Evolutionary conservation across 2,888 invertebrate genomes (phyloP).

Genomic region (Helleia helle): DNA sequence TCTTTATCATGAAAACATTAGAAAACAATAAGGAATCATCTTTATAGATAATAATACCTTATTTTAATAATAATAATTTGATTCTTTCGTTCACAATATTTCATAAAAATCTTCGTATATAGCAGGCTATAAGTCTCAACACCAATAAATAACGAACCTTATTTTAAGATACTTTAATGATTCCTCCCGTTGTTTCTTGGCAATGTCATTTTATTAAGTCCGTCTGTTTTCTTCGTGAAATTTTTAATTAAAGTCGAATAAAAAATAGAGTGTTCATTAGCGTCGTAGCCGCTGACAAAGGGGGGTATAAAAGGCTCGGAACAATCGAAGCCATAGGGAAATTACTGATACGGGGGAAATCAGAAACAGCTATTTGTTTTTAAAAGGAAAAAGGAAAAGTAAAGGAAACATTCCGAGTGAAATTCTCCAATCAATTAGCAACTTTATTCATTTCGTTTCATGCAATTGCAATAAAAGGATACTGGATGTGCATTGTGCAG

Average conservation of each 20-base stretch:
- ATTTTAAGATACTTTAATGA: background rate
- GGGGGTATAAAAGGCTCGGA: constrained; percentile 15
- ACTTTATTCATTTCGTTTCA: constrained; percentile 7
- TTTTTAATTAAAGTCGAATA: constrained; percentile 11
- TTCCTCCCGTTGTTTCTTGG: background rate
- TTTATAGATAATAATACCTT: no score
- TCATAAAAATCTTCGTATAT: no score
- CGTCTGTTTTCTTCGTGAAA: background rate
- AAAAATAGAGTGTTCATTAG: constrained; percentile 11
- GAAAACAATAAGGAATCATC: no score
- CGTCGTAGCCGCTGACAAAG: constrained; percentile 6
- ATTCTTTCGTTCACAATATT: no score
- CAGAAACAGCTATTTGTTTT: constrained; percentile 13
- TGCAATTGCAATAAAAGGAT: background rate
- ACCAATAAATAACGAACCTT: no score
- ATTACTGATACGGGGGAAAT: constrained; percentile 15
- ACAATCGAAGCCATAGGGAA: constrained; percentile 22
- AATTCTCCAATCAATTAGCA: constrained; percentile 8
- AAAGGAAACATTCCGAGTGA: constrained; percentile 27
- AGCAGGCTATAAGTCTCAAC: no score
- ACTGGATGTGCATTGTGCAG: background rate
- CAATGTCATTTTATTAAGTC: background rate
- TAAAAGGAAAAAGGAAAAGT: constrained; percentile 14
- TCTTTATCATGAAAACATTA: no score
- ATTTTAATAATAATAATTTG: no score